Conservation (phyloP, 92 coral and sea anemone genomes). For the Epizoanthus scotinus region DNA sequence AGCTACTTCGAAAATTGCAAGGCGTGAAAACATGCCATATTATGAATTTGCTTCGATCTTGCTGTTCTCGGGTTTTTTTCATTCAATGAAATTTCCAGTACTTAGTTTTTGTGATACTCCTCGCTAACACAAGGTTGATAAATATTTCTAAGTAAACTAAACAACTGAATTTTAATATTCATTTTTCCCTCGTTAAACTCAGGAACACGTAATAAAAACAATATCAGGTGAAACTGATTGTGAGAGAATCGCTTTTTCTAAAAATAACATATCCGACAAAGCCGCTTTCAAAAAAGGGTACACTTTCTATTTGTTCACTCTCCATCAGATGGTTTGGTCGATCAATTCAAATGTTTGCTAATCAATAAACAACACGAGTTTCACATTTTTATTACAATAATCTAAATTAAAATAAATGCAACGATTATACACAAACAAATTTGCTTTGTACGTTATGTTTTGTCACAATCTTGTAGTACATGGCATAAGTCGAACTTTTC, state of each 20-base stretch:
- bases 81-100: background rate
- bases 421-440: background rate
- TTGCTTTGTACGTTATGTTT: no score
- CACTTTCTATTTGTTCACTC: no score
- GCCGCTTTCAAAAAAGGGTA: background rate
- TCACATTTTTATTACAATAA: background rate
- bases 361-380: background rate
- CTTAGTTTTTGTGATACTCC: conserved; percentile 1
- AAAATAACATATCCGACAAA: background rate
- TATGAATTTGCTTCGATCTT: background rate
- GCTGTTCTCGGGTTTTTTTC: background rate
- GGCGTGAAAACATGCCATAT: background rate
- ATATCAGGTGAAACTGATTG: background rate
- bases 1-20: background rate
- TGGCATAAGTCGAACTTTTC: no score
- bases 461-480: no score
- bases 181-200: conserved; percentile 1
- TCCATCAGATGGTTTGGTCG: background rate
- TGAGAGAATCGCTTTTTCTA: background rate
- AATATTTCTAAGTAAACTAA: conserved; percentile 6
- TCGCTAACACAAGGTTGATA: background rate
- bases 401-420: background rate
- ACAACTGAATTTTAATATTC: background rate
- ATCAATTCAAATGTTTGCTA: background rate
- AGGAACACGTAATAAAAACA: background rate